phyloP scores from a whole-genome alignment of 2,888 invertebrate genomes.

The Apomyelois bistriatella region DNA sequence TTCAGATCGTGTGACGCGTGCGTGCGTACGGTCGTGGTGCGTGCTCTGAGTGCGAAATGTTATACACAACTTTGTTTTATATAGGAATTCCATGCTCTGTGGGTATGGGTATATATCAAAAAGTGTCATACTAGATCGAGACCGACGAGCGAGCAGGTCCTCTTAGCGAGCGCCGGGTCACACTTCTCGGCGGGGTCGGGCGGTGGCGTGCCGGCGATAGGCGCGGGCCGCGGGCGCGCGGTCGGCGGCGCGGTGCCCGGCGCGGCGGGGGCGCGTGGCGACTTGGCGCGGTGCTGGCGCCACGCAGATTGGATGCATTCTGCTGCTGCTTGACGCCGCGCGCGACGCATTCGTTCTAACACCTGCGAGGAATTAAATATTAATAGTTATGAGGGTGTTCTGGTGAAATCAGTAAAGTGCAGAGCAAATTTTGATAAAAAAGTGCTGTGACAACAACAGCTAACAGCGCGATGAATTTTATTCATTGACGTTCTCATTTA shows the following conservation, averaged over 20 bases:
- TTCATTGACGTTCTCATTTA: too few relatives aligned
- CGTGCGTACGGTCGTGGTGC: too few relatives aligned
- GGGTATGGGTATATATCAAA: not conserved
- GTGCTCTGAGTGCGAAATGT: too few relatives aligned
- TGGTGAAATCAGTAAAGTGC: too few relatives aligned
- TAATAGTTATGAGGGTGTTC: too few relatives aligned
- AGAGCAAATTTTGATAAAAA: too few relatives aligned
- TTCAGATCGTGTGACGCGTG: too few relatives aligned
- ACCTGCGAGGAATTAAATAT: conserved; percentile 78
- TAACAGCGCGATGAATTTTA: too few relatives aligned
- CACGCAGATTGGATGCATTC: conserved; percentile 91
- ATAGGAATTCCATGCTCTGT: too few relatives aligned
- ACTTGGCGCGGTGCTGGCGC: conserved; percentile 87
- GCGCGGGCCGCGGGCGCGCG: conserved; percentile 91
- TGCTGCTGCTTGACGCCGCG: conserved; percentile 89
- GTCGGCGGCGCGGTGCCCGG: conserved; percentile 39
- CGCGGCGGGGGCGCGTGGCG: conserved; percentile 32
- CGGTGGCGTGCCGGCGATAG: conserved; percentile 94
- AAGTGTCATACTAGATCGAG: conserved; percentile 85
- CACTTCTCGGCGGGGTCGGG: conserved; percentile 91
- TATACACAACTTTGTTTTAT: too few relatives aligned
- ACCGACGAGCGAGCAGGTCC: conserved; percentile 94
- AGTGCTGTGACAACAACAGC: too few relatives aligned
- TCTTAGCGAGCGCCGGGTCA: conserved; percentile 93
- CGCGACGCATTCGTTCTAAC: conserved; percentile 89